Percentiles rank a stretch among this genome's conserved stretches.
Evolutionary conservation across 2,797 vertebrate genomes (phyloP).

Genomic region (Enteromius mattozi): DNA sequence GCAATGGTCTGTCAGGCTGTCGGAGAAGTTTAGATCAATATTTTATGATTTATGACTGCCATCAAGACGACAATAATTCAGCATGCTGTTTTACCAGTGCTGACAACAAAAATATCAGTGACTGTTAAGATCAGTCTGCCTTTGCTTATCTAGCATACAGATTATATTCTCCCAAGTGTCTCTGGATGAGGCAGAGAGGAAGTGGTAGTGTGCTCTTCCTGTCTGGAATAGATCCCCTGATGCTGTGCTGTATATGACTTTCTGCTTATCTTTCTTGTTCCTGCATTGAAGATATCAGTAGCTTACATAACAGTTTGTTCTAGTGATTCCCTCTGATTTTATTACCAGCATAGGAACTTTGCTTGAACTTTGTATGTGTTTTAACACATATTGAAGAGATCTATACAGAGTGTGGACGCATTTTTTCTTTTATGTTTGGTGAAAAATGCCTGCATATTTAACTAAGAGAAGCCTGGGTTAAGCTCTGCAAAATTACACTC

Average conservation of each 20-base stretch:
- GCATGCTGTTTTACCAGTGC: not conserved
- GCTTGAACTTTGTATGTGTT: conserved; percentile 2
- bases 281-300: conserved; percentile 14
- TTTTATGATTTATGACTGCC: not conserved
- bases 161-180: conserved; percentile 37
- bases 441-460: conserved; percentile 13
- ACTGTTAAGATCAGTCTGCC: not conserved
- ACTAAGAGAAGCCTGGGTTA: conserved; percentile 38
- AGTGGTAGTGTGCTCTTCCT: conserved; percentile 55
- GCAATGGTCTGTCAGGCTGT: not conserved
- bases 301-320: conserved; percentile 5
- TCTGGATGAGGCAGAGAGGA: conserved; percentile 41
- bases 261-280: conserved; percentile 56
- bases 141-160: conserved; percentile 42
- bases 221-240: conserved; percentile 28
- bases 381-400: not conserved
- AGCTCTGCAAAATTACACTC: not conserved
- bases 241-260: conserved; percentile 63
- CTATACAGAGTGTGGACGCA: not conserved
- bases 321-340: not conserved
- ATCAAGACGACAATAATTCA: not conserved
- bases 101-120: not conserved
- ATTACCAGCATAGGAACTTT: not conserved
- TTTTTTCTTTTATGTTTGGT: not conserved
- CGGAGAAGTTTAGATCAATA: not conserved